phyloP scores from a whole-genome alignment of 2,113 vertebrate genomes.

The Phyllostomus discolor region DNA sequence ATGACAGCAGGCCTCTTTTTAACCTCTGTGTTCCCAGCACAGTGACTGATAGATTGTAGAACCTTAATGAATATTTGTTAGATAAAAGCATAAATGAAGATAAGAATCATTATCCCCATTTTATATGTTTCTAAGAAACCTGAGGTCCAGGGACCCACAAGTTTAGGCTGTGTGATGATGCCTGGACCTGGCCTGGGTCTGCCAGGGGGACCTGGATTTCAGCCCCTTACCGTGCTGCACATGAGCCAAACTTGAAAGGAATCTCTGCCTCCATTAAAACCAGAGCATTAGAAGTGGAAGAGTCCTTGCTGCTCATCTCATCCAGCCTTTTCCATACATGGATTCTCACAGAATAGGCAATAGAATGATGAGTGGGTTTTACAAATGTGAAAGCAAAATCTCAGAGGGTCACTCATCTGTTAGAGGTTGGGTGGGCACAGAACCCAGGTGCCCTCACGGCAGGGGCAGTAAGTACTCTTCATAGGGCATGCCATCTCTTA shows the following conservation, averaged over 20 bases:
- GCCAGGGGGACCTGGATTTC: not conserved
- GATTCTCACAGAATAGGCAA: not conserved
- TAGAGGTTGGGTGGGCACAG: not conserved
- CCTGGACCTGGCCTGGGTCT: too few relatives aligned
- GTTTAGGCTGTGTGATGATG: not conserved
- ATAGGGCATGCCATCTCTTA: not conserved
- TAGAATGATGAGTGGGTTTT: not conserved
- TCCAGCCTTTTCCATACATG: not conserved
- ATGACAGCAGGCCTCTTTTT: not conserved
- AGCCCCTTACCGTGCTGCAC: not conserved
- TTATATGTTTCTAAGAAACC: not conserved
- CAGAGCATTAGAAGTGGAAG: not conserved
- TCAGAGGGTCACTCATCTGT: not conserved
- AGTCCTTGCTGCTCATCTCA: not conserved
- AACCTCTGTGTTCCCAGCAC: not conserved
- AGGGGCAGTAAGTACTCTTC: fast-evolving
- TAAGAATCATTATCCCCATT: not conserved
- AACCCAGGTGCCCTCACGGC: not conserved
- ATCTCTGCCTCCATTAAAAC: not conserved
- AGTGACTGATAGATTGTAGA: not conserved
- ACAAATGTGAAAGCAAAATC: not conserved
- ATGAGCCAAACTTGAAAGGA: not conserved
- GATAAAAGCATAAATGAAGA: not conserved
- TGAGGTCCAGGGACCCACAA: too few relatives aligned
- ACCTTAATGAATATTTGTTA: not conserved